Evolutionary conservation across 2,113 vertebrate species (phyloP).

Genomic region (Mastomys coucha): DNA sequence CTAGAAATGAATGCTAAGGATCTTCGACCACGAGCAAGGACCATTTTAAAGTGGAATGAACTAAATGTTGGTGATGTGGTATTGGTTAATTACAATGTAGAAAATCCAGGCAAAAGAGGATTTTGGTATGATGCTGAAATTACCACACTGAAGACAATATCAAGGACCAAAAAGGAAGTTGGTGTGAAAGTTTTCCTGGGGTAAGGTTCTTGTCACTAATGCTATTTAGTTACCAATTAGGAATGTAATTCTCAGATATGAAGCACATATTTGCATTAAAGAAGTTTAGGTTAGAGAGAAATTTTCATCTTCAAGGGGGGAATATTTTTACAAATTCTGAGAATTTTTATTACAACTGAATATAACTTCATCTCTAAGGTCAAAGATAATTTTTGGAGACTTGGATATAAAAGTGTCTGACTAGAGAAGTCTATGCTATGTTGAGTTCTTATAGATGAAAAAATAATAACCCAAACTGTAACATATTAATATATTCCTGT

Average conservation of each 20-base stretch:
- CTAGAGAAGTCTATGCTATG: not conserved
- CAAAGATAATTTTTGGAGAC: conserved; percentile 38
- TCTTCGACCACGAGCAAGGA: conserved; percentile 95
- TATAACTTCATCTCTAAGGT: conserved; percentile 3
- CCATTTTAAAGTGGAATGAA: conserved; percentile 93
- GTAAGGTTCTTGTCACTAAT: conserved; percentile 88
- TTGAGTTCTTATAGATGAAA: not conserved
- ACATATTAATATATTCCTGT: not conserved
- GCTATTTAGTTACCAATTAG: not conserved
- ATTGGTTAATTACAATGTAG: conserved; percentile 98
- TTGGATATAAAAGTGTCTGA: conserved; percentile 29
- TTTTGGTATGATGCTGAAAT: conserved; percentile 99
- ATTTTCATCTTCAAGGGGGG: conserved; percentile 1
- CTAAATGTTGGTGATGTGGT: conserved; percentile 93
- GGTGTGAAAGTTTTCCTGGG: conserved; percentile 96
- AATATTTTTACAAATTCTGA: conserved; percentile 41
- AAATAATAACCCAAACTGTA: not conserved
- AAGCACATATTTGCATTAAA: not conserved
- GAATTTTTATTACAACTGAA: conserved; percentile 23
- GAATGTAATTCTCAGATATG: conserved; percentile 61
- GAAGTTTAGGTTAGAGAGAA: not conserved
- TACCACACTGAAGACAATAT: conserved; percentile 92
- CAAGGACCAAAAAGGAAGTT: conserved; percentile 98
- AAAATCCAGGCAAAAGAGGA: conserved; percentile 96
- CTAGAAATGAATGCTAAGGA: conserved; percentile 92